Evolutionary conservation across 2,797 vertebrate species (phyloP).

Genomic region (Sciurus vulgaris): DNA sequence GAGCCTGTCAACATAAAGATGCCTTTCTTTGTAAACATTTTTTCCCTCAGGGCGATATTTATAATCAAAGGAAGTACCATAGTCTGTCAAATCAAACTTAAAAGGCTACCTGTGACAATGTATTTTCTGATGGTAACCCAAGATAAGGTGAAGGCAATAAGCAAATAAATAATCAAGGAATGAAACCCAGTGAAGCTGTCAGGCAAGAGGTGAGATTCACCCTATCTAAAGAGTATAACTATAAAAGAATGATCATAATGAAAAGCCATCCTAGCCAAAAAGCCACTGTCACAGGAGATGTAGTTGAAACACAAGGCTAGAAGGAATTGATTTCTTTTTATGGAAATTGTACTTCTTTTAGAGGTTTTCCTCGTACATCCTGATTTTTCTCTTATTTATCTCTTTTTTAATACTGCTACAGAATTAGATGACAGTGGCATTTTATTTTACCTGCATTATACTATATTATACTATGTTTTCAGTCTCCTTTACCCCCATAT

Average conservation of each 20-base stretch:
- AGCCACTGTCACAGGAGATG: not conserved
- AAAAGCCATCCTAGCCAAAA: not conserved
- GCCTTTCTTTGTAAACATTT: not conserved
- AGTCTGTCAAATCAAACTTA: constrained; percentile 44
- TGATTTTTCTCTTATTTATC: not conserved
- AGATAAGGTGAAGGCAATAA: not conserved
- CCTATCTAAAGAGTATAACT: not conserved
- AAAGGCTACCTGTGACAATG: not conserved
- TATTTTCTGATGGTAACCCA: not conserved
- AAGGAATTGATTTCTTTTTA: constrained; percentile 48
- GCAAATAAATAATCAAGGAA: not conserved
- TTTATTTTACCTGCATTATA: not conserved
- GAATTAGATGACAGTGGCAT: not conserved
- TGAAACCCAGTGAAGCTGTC: not conserved
- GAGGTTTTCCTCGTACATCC: not conserved
- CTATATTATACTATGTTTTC: not conserved
- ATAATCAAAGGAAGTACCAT: constrained; percentile 13
- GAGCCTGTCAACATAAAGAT: constrained; percentile 1
- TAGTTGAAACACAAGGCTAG: not conserved
- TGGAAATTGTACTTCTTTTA: constrained; percentile 53
- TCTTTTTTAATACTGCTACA: constrained; percentile 4
- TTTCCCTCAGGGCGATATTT: constrained; percentile 4
- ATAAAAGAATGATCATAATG: not conserved
- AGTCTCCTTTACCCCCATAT: not conserved
- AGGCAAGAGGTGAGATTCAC: not conserved